phyloP scores from a whole-genome alignment of 1,140 invertebrate genomes.

The Artemia franciscana region DNA sequence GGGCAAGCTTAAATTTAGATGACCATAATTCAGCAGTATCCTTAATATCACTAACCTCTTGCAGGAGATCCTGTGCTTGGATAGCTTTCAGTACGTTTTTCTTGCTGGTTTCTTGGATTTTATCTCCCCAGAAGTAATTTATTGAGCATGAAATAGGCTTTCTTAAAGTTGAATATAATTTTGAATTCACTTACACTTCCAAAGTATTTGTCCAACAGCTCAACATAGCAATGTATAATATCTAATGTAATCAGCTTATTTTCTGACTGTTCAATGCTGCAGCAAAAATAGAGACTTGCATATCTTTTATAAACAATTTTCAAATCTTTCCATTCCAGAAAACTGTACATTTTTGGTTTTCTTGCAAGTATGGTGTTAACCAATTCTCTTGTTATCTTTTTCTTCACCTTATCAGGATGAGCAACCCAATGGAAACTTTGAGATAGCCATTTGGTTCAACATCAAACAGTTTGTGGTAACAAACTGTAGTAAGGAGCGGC shows the following conservation, averaged over 20 bases:
- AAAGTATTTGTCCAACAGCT: slow-evolving; percentile 97
- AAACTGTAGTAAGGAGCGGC: no score
- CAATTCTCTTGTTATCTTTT: slow-evolving; percentile 92
- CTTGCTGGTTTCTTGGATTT: slow-evolving; percentile 97
- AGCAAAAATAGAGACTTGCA: slow-evolving; percentile 97
- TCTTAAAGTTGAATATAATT: slow-evolving; percentile 99
- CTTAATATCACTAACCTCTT: slow-evolving; percentile 77
- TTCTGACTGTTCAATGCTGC: slow-evolving; percentile 91
- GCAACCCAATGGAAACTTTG: no score
- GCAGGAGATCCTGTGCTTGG: slow-evolving; percentile 88
- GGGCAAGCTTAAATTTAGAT: no score
- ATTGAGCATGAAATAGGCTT: slow-evolving; percentile 97
- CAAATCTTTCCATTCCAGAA: slow-evolving; percentile 95
- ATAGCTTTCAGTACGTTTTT: slow-evolving; percentile 98
- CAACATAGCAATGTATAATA: slow-evolving; percentile 95
- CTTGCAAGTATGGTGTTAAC: slow-evolving; percentile 88
- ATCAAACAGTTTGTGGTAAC: no score
- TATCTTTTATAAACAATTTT: slow-evolving; percentile 99
- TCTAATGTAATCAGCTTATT: slow-evolving; percentile 92
- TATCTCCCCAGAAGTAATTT: slow-evolving; percentile 87
- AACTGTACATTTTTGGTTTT: slow-evolving; percentile 99
- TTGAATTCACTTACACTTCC: slow-evolving; percentile 98
- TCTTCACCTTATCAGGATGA: slow-evolving; percentile 84
- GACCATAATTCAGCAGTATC: slow-evolving; percentile 33
- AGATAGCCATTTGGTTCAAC: no score